A percentile compares a stretch with the other conserved stretches of the same genome.
These are phyloP conservation scores for Vicugna pacos DNA, from an alignment of 2,113 vertebrate species.

Conservation along the genomic window DNA sequence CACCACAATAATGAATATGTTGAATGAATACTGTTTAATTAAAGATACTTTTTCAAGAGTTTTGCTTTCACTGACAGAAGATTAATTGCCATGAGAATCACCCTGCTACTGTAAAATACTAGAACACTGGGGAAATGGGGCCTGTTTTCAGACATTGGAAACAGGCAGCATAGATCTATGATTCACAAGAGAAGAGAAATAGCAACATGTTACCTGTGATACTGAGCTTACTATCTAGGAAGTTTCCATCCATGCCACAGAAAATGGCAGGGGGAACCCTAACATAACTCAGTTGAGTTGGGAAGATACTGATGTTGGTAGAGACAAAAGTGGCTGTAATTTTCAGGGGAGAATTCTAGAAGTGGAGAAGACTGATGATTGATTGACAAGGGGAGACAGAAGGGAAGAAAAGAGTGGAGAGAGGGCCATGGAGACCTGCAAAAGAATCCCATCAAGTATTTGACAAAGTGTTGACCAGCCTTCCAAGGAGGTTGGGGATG, in stretches of 20 bases:
- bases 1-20: not conserved
- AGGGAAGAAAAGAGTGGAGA: not conserved
- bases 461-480: no score
- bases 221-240: not conserved
- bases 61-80: not conserved
- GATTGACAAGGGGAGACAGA: rapidly evolving
- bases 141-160: not conserved
- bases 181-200: not conserved
- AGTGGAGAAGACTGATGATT: not conserved
- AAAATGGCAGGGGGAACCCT: not conserved
- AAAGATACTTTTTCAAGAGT: not conserved
- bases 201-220: not conserved
- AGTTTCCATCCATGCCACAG: no score
- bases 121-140: not conserved
- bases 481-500: not conserved
- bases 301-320: not conserved
- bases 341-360: not conserved
- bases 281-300: not conserved
- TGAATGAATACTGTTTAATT: not conserved
- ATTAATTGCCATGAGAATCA: not conserved
- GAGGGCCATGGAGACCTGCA: not conserved
- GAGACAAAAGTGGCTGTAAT: not conserved
- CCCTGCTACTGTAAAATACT: not conserved
- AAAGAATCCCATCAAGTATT: not conserved
- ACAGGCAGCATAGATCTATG: not conserved